These are phyloP conservation scores for Drosophila lacertosa DNA, from an alignment of 1,140 invertebrate genomes.

Conservation along the genomic window DNA sequence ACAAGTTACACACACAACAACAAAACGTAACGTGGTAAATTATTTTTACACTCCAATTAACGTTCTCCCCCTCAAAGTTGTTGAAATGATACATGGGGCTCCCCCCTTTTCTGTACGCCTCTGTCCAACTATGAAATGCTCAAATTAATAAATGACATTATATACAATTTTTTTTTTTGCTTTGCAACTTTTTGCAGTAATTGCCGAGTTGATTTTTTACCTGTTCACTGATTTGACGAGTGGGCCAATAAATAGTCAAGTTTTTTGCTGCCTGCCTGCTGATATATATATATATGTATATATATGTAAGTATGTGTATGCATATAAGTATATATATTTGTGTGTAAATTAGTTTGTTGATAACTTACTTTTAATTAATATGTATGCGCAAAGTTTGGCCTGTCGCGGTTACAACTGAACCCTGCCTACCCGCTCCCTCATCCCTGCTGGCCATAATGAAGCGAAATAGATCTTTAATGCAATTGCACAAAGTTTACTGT, in stretches of 20 bases:
- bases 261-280: constrained; percentile 27
- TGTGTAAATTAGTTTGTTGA: constrained; percentile 44
- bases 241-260: too few species aligned
- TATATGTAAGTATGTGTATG: too few species aligned
- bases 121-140: constrained; percentile 40
- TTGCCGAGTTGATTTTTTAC: constrained; percentile 36
- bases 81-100: constrained; percentile 5
- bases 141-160: constrained; percentile 58
- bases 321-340: constrained; percentile 33
- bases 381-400: constrained; percentile 55
- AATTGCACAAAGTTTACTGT: constrained; percentile 56
- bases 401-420: background rate
- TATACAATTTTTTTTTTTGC: background rate
- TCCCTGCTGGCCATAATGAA: constrained; percentile 21
- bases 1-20: constrained; percentile 22
- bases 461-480: constrained; percentile 65
- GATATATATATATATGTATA: constrained; percentile 36
- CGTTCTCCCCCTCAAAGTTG: background rate
- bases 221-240: constrained; percentile 48
- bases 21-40: constrained; percentile 49
- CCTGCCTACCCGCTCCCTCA: background rate
- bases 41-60: constrained; percentile 64
- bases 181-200: constrained; percentile 19
- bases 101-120: background rate
- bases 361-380: constrained; percentile 60